Conservation (phyloP, 2,113 vertebrate genomes). For the Cheirogaleus medius region DNA sequence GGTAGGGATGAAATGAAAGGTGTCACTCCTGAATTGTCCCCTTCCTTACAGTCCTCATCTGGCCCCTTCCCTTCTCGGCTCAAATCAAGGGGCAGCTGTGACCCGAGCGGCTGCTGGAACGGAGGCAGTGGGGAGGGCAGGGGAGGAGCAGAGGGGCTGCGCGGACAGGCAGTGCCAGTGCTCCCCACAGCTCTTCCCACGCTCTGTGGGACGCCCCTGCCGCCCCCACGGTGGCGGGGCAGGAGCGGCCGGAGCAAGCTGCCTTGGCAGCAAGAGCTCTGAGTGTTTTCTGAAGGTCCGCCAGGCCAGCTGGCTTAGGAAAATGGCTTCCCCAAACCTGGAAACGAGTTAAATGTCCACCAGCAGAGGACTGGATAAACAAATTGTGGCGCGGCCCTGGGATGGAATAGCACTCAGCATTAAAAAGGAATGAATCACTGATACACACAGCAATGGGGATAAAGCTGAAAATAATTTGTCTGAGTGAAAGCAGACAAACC, state of each 20-base stretch:
- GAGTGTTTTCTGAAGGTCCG: background rate
- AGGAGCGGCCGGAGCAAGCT: background rate
- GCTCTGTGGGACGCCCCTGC: background rate
- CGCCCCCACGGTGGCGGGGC: rapidly evolving
- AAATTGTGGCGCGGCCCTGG: background rate
- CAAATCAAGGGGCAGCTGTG: background rate
- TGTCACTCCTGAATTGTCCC: rapidly evolving
- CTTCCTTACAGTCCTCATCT: background rate
- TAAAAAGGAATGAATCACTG: background rate
- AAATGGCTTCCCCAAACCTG: background rate
- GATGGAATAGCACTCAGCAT: background rate
- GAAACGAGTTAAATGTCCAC: background rate
- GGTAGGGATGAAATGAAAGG: too few species aligned
- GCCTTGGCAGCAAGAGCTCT: background rate
- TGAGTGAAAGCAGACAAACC: background rate
- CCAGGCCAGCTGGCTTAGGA: background rate
- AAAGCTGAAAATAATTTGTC: background rate
- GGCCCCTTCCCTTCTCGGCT: background rate
- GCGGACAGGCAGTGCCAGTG: background rate
- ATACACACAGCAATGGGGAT: background rate
- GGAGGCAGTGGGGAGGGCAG: rapidly evolving
- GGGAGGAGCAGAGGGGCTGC: background rate
- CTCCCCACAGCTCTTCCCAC: background rate
- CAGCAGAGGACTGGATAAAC: background rate
- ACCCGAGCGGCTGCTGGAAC: background rate